These are phyloP conservation scores for Drosophila littoralis DNA, from an alignment of 1,140 invertebrate species.

Conservation along the genomic window DNA sequence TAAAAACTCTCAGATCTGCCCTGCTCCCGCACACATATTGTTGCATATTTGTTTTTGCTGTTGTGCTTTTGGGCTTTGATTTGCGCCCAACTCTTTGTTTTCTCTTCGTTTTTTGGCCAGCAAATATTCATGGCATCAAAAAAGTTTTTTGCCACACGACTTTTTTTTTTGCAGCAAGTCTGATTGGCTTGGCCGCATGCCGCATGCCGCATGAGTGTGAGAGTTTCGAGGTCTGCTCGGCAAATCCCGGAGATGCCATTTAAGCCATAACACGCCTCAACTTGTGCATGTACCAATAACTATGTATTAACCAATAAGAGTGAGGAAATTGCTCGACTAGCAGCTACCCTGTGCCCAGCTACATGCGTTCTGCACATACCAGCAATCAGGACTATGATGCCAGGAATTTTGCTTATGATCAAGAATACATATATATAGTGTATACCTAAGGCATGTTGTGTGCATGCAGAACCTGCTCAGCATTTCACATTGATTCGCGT, in stretches of 20 bases:
- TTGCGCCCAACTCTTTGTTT: not conserved
- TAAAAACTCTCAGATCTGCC: not conserved
- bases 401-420: too few relatives aligned
- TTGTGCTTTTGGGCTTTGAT: slow-evolving; percentile 12
- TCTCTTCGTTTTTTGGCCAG: not conserved
- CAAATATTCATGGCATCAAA: slow-evolving; percentile 24
- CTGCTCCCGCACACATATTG: not conserved
- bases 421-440: too few relatives aligned
- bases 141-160: slow-evolving; percentile 1
- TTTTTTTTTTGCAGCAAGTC: slow-evolving; percentile 1
- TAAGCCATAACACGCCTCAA: not conserved
- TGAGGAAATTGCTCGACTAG: too few relatives aligned
- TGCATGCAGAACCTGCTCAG: too few relatives aligned
- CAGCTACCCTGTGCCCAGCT: too few relatives aligned
- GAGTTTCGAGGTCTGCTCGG: not conserved
- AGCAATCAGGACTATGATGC: too few relatives aligned
- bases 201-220: too few relatives aligned
- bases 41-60: slow-evolving; percentile 24
- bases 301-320: too few relatives aligned
- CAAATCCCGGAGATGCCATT: not conserved
- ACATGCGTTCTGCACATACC: too few relatives aligned
- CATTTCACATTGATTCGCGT: too few relatives aligned
- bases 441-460: too few relatives aligned
- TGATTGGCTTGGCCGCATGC: not conserved
- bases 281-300: not conserved